Evolutionary conservation across 2,888 invertebrate genomes (phyloP).

Genomic region (Strigamia transsilvanica): DNA sequence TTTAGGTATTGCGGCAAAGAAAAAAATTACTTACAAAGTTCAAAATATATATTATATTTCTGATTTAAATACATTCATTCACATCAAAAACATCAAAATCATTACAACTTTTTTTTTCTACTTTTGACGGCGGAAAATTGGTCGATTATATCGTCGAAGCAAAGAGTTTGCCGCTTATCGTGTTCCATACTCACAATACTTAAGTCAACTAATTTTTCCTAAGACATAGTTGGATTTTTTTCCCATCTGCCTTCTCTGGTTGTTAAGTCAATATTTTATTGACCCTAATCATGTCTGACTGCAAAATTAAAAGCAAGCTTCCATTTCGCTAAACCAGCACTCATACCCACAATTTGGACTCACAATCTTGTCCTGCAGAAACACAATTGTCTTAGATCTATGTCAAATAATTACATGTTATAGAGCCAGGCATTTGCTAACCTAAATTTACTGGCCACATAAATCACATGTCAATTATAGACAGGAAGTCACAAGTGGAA

Average conservation of each 20-base stretch:
- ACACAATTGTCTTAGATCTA: constrained; percentile 28
- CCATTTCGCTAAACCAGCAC: neutral
- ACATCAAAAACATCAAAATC: too few relatives aligned
- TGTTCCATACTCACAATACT: too few relatives aligned
- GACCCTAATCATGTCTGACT: neutral
- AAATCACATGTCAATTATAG: constrained; percentile 18
- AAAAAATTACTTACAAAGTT: too few relatives aligned
- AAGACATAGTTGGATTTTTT: too few relatives aligned
- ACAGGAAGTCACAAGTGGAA: constrained; percentile 10
- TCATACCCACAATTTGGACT: neutral
- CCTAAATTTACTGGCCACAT: constrained; percentile 18
- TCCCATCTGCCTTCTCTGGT: neutral
- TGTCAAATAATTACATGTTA: constrained; percentile 36
- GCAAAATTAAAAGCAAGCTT: neutral
- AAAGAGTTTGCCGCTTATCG: too few relatives aligned
- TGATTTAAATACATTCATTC: too few relatives aligned
- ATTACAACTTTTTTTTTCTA: too few relatives aligned
- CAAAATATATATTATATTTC: too few relatives aligned
- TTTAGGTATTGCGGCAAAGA: too few relatives aligned
- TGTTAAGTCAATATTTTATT: neutral
- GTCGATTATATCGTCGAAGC: too few relatives aligned
- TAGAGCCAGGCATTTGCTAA: neutral
- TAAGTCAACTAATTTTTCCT: too few relatives aligned
- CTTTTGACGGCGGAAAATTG: too few relatives aligned
- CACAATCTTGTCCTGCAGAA: neutral